phyloP scores from a whole-genome alignment of 2,888 invertebrate species.

The Cheilosia vernalis region DNA sequence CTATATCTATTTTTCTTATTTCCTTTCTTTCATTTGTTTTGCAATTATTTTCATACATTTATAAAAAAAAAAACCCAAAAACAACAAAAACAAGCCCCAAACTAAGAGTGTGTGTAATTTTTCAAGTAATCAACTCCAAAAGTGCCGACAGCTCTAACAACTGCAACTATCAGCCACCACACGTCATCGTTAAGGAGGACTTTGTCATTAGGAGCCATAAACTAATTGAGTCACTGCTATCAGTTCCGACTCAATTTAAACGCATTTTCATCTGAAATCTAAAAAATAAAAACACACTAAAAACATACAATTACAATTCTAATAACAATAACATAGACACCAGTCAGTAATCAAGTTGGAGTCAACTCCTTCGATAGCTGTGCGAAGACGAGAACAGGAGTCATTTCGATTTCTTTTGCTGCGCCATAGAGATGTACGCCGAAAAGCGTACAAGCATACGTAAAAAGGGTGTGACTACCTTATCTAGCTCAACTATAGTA shows the following conservation, averaged over 20 bases:
- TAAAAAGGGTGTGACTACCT: conserved; percentile 62
- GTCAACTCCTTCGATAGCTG: background rate
- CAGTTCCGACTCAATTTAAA: conserved; percentile 8
- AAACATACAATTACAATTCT: background rate
- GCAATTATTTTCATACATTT: conserved; percentile 25
- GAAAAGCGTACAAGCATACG: conserved; percentile 65
- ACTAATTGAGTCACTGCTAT: background rate
- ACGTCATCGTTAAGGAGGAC: conserved; percentile 1
- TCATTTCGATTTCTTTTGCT: conserved; percentile 1
- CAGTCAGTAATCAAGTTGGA: background rate
- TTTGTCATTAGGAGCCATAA: background rate
- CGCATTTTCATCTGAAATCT: background rate
- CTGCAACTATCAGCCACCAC: conserved; percentile 11
- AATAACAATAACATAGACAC: background rate
- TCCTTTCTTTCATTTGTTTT: conserved; percentile 3
- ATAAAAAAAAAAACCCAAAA: conserved; percentile 10
- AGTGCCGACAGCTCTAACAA: conserved; percentile 29
- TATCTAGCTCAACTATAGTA: conserved; percentile 44
- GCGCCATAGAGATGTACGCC: conserved; percentile 65
- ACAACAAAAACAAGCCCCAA: conserved; percentile 23
- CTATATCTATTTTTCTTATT: background rate
- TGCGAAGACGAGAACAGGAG: background rate
- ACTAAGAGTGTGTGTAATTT: conserved; percentile 39
- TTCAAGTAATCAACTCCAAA: conserved; percentile 45
- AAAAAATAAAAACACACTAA: background rate